Evolutionary conservation across 2,797 vertebrate genomes (phyloP), one percentile per base, ranked within the genome.

Genomic region (Platalea minor): DNA sequence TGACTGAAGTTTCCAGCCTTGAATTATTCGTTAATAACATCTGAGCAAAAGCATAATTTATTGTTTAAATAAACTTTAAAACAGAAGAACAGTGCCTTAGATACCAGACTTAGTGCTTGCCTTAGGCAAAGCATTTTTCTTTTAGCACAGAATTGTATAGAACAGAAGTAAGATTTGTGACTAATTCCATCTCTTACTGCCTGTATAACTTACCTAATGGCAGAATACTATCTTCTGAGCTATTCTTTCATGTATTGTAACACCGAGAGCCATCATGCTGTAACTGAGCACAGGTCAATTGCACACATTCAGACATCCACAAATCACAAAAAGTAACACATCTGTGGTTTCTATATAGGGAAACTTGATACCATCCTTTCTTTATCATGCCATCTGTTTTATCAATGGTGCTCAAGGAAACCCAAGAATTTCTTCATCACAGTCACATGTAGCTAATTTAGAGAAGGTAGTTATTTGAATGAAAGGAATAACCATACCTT

Each of bases 1-100:
- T 93, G 91, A 95, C 60, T 82, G 89, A 94, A 93, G 93, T 90
- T 95, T 89, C 64, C 77, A 72, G 59, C 76, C 77, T 82, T 95
- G 95, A 97, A 91, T 93, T 96, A 96, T 94, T 92, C 79, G 91
- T 76, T 95, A 95, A 96, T 73, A 96, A 85, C 51, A 33, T 64
- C 82, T 13, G 15, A 78, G 80, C 3, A 19, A 92, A 97, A 82
- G 54, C 41, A 43, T 88, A 85, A 95, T 96, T 91, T 93, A 88
- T 90, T 37, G 69, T 39, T 88, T 59, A 43, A 88, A 94, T 84
- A 97, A 93, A 96, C 85, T 92, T 89, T 74, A 78, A 72, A 95
- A 92, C 80, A 39, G 19, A 77, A 60, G 48, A 48, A 17, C 29
- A 41, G 61, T 7, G 46, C 87, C 74, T 26, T 43, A 81, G 41